Percentiles rank a stretch among this genome's conserved stretches.
Conservation (phyloP, 1,140 invertebrate genomes). For the Drosophila saltans region DNA sequence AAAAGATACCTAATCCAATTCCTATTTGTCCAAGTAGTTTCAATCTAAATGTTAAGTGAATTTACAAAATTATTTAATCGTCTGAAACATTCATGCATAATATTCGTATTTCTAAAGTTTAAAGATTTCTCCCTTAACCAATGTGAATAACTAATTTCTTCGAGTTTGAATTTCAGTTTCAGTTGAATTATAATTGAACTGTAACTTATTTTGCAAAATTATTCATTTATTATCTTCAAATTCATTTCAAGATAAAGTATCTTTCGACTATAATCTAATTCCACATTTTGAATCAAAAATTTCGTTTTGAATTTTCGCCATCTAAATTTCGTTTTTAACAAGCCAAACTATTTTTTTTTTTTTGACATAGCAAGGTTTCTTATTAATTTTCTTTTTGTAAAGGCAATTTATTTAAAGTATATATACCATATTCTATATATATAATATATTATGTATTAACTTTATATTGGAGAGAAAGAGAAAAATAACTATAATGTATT, state of each 20-base stretch:
- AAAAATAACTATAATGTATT: conserved; percentile 6
- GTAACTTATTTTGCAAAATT: background rate
- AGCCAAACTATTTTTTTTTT: background rate
- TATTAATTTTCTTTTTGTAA: background rate
- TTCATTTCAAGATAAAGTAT: background rate
- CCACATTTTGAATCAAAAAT: no score
- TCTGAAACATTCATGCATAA: no score
- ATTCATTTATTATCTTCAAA: background rate
- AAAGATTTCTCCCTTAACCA: no score
- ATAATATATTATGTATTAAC: conserved; percentile 5
- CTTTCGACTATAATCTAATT: background rate
- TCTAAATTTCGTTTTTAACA: no score
- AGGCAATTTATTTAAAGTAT: background rate
- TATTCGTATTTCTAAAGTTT: no score
- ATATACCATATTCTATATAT: conserved; percentile 14
- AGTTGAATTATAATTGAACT: background rate
- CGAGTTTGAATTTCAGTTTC: no score
- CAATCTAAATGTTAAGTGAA: no score
- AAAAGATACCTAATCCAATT: no score
- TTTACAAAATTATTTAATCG: no score
- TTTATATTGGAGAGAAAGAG: background rate
- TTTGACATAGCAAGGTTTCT: background rate
- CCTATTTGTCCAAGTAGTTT: no score
- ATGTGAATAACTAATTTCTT: no score
- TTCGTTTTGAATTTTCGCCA: no score